A percentile compares a stretch with the other conserved stretches of the same genome.
These are phyloP conservation scores for Drosophila athabasca DNA, from an alignment of 1,140 invertebrate species.

Conservation along the genomic window DNA sequence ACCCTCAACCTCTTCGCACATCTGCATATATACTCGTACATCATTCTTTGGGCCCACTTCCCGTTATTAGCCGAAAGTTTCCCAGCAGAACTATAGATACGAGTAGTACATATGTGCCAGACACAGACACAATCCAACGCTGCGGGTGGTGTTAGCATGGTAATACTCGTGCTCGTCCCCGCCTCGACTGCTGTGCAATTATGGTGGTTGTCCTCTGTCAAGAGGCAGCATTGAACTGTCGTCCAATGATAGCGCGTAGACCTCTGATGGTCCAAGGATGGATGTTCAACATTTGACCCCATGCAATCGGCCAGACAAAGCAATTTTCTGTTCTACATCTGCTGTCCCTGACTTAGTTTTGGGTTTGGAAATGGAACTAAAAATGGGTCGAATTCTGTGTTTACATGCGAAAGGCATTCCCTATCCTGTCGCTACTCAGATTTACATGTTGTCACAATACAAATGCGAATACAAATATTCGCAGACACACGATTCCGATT, in stretches of 20 bases:
- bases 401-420: background rate
- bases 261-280: slow-evolving; percentile 16
- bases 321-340: slow-evolving; percentile 11
- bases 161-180: slow-evolving; percentile 35
- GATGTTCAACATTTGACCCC: slow-evolving; percentile 45
- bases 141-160: slow-evolving; percentile 29
- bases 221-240: slow-evolving; percentile 41
- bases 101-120: slow-evolving; percentile 15
- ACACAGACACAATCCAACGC: slow-evolving; percentile 22
- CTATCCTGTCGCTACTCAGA: background rate
- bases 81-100: slow-evolving; percentile 43
- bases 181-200: slow-evolving; percentile 45
- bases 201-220: slow-evolving; percentile 24
- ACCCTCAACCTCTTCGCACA: slow-evolving; percentile 1
- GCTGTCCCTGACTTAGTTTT: slow-evolving; percentile 17
- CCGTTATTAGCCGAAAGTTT: slow-evolving; percentile 53
- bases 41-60: slow-evolving; percentile 39
- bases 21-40: slow-evolving; percentile 44
- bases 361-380: too few relatives aligned
- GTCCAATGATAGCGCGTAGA: slow-evolving; percentile 25
- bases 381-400: too few relatives aligned
- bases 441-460: background rate
- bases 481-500: slow-evolving; percentile 9
- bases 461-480: slow-evolving; percentile 12
- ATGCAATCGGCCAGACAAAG: slow-evolving; percentile 40